These are phyloP conservation scores for Disparrhopalites patrizii DNA, from an alignment of 2,888 invertebrate genomes.

Conservation along the genomic window DNA sequence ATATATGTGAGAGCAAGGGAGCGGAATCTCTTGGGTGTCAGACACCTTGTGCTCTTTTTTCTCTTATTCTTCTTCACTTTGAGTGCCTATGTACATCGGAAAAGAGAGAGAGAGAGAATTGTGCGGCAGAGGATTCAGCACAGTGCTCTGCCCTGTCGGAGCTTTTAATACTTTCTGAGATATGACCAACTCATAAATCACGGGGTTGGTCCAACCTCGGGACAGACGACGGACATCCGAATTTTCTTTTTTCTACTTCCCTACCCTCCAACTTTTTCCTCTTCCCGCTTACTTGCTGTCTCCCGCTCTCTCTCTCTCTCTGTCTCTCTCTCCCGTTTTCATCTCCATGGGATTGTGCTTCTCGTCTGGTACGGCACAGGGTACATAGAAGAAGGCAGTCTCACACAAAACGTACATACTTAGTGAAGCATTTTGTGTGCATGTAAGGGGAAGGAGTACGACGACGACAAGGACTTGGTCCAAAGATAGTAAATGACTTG, in stretches of 20 bases:
- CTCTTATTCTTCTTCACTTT: conserved; percentile 4
- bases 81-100: no score
- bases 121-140: conserved; percentile 17
- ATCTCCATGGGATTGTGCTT: no score
- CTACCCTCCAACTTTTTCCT: conserved; percentile 19
- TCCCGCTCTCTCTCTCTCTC: no score
- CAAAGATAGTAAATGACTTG: no score
- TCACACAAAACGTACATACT: background rate
- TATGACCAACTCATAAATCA: conserved; percentile 43
- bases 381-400: no score
- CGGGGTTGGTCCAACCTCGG: conserved; percentile 32
- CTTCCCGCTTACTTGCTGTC: no score
- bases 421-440: background rate
- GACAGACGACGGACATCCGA: conserved; percentile 37
- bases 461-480: no score
- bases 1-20: conserved; percentile 4
- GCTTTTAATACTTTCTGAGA: conserved; percentile 42
- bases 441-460: background rate
- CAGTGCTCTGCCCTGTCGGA: conserved; percentile 22
- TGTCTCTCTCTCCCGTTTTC: no score
- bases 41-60: conserved; percentile 34
- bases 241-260: conserved; percentile 30
- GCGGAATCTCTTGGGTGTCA: conserved; percentile 33
- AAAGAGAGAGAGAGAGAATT: background rate
- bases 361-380: no score